A percentile compares a stretch with the other conserved stretches of the same genome.
Conservation (phyloP, 2,113 vertebrate genomes). For the Marcusenius ussheri region DNA sequence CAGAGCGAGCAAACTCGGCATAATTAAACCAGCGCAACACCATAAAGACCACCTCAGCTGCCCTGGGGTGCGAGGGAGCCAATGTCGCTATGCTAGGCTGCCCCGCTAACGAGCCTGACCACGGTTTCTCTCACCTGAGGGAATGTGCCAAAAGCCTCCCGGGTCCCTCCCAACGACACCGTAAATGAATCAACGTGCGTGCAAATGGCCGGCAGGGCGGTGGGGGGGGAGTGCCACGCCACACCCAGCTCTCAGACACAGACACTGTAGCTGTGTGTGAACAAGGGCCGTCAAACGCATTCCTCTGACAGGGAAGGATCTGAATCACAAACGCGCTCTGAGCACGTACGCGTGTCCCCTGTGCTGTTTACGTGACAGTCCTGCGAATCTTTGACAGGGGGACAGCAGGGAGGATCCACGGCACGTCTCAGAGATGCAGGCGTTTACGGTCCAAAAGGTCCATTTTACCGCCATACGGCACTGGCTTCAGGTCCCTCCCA, state of each 20-base stretch:
- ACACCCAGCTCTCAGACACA: not conserved
- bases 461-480: not conserved
- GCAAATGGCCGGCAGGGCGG: not conserved
- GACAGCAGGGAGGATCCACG: not conserved
- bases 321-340: not conserved
- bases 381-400: not conserved
- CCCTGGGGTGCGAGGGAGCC: not conserved
- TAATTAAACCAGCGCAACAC: not conserved
- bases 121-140: not conserved
- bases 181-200: not conserved
- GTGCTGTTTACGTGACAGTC: not conserved
- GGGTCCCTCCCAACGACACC: not conserved
- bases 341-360: not conserved
- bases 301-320: not conserved
- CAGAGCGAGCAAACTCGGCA: not conserved
- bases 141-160: not conserved
- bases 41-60: not conserved
- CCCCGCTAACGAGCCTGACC: not conserved
- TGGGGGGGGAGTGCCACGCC: not conserved
- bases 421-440: not conserved
- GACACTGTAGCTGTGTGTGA: not conserved
- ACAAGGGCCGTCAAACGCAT: not conserved
- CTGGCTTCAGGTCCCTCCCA: not conserved
- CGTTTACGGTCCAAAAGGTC: not conserved
- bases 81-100: not conserved